Evolutionary conservation across 1,140 invertebrate genomes (phyloP), one percentile per base, ranked within the genome.

Genomic region (Helicoverpa zea): DNA sequence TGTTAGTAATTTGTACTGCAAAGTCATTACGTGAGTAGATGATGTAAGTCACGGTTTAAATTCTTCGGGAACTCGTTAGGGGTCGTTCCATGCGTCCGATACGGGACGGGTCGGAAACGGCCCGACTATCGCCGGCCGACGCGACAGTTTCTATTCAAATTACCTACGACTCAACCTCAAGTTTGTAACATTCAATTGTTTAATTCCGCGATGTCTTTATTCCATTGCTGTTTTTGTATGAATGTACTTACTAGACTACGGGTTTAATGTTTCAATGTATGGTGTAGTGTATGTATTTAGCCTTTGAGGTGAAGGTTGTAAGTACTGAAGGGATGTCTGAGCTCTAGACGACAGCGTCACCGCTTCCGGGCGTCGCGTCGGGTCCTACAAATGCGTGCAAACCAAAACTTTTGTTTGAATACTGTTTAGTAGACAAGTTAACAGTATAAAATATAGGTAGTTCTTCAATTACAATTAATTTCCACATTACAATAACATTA

Each of bases 141-240:
- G 66, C 83, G 83, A 86, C 85, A 84, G 83, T 88, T 86, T 86
- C 87, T 88, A 88, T 88, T 88, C 87, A 88, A 88, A 88, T 88
- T 88, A 86, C 83, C 66, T 63, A 81, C 83, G 30, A 72, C 49
- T 77, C 54, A 47, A 80, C 70, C 81, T 23, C 81, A 52, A 64
- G 14, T 61, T 58, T 52, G 56, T 79, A 43, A 74, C 81, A 66
- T 75, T 58, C 72, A 51, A 54, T 51, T 63, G 47, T 49, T 54
- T 29, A 52, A 29, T 81, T 63, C 52, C 29, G 43, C 49, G 12
- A 5, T 14, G 47, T 70, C 11, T 54, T 14, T 18, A 29, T 12
- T 83, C n/a, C 86, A 86, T 76, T 83, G 83, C 81, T 61, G 66
- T 11, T 49, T 81, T 61, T 56, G 43, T 54, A 47, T 5, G 1